Evolutionary conservation across 2,113 vertebrate species (phyloP).

Genomic region (Eudorcas thomsonii): DNA sequence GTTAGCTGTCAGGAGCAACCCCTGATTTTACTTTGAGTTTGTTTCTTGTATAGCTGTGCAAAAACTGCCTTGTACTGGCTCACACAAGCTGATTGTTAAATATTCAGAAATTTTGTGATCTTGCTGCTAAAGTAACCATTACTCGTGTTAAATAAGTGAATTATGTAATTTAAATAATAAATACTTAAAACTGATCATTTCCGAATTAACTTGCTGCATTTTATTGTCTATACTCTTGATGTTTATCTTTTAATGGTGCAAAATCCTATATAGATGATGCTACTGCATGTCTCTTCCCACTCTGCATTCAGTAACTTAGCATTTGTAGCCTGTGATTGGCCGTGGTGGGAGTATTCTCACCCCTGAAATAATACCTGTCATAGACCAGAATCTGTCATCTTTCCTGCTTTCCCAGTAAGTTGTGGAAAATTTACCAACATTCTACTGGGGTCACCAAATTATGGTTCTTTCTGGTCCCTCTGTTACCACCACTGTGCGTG

Average conservation of each 20-base stretch:
- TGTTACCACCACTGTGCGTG: fast-evolving
- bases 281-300: neutral
- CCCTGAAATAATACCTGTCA: neutral
- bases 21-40: neutral
- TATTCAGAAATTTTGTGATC: neutral
- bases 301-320: neutral
- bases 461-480: neutral
- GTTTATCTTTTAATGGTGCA: neutral
- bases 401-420: neutral
- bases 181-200: neutral
- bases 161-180: neutral
- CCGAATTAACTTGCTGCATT: neutral
- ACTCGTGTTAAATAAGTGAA: neutral
- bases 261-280: neutral
- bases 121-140: neutral
- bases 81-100: neutral
- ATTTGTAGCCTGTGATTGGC: neutral
- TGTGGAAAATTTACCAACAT: neutral
- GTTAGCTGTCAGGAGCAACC: neutral
- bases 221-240: neutral
- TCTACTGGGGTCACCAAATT: neutral
- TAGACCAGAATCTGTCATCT: neutral
- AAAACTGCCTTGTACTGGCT: neutral
- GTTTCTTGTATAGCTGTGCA: neutral
- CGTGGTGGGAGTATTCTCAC: neutral